Percentiles rank a stretch among this genome's conserved stretches.
Conservation (phyloP, 1,140 invertebrate species). For the Odontomachus brunneus region DNA sequence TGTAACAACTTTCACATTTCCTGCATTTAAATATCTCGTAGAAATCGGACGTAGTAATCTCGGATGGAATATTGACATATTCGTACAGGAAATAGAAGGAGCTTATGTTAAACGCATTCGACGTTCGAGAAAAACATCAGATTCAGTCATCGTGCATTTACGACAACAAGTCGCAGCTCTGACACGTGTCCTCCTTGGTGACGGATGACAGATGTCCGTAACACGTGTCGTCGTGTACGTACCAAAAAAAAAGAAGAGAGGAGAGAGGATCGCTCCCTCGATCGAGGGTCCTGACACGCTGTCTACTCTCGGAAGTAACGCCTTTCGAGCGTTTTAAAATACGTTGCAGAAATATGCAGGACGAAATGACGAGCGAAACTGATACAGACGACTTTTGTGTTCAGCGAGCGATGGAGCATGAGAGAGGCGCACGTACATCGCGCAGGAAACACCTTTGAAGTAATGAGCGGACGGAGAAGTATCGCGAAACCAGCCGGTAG, state of each 20-base stretch:
- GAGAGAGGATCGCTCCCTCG: slow-evolving; percentile 55
- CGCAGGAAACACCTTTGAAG: slow-evolving; percentile 42
- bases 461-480: slow-evolving; percentile 15
- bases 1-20: not conserved
- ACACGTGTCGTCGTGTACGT: slow-evolving; percentile 54
- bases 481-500: slow-evolving; percentile 13
- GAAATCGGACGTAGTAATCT: not conserved
- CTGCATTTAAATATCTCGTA: slow-evolving; percentile 2
- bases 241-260: slow-evolving; percentile 53
- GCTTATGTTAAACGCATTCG: slow-evolving; percentile 19
- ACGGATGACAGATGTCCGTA: slow-evolving; percentile 74
- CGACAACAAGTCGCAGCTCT: slow-evolving; percentile 53
- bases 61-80: not conserved
- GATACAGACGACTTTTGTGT: slow-evolving; percentile 4
- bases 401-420: not conserved
- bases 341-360: slow-evolving; percentile 19
- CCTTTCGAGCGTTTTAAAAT: slow-evolving; percentile 42
- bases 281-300: slow-evolving; percentile 48
- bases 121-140: slow-evolving; percentile 32
- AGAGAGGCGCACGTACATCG: not conserved
- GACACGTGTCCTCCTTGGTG: slow-evolving; percentile 69
- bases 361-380: slow-evolving; percentile 8
- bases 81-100: not conserved
- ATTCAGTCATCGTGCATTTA: slow-evolving; percentile 67
- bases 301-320: slow-evolving; percentile 39